Evolutionary conservation across 2,888 invertebrate genomes (phyloP).

Genomic region (Merodon equestris): DNA sequence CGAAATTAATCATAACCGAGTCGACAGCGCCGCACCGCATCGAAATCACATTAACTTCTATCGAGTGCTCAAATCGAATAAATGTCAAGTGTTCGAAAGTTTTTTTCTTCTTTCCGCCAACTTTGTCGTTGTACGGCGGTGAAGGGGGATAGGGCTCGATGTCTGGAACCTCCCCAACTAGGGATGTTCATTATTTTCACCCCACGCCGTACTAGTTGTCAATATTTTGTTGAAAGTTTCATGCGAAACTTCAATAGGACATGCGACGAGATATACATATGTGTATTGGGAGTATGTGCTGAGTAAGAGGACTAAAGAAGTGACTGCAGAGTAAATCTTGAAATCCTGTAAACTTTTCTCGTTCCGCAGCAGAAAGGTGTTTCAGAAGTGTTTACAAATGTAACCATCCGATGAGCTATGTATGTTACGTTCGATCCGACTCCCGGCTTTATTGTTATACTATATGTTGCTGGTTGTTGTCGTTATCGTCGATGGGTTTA

Average conservation of each 20-base stretch:
- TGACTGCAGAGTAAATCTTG: too few species aligned
- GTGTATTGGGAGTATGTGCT: background rate
- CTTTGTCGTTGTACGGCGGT: too few species aligned
- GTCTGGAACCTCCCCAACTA: slow-evolving; percentile 1
- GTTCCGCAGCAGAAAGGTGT: slow-evolving; percentile 60
- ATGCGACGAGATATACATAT: background rate
- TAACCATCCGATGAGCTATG: slow-evolving; percentile 25
- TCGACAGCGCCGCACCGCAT: slow-evolving; percentile 45
- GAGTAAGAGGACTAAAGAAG: too few species aligned
- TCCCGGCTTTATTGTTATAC: background rate
- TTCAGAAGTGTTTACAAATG: slow-evolving; percentile 64
- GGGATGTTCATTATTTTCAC: slow-evolving; percentile 62
- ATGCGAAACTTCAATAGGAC: slow-evolving; percentile 28
- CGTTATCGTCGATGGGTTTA: slow-evolving; percentile 55
- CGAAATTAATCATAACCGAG: slow-evolving; percentile 57
- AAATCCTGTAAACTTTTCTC: slow-evolving; percentile 34
- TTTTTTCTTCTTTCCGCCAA: slow-evolving; percentile 25
- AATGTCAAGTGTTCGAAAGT: slow-evolving; percentile 62
- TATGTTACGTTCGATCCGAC: background rate
- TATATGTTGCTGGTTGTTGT: background rate
- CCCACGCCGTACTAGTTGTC: slow-evolving; percentile 59
- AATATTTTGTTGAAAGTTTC: slow-evolving; percentile 60
- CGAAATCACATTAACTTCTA: slow-evolving; percentile 65
- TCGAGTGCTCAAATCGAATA: slow-evolving; percentile 68
- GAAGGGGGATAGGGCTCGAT: too few species aligned